These are phyloP conservation scores for Arge pagana DNA, from an alignment of 2,888 invertebrate species.

Conservation along the genomic window DNA sequence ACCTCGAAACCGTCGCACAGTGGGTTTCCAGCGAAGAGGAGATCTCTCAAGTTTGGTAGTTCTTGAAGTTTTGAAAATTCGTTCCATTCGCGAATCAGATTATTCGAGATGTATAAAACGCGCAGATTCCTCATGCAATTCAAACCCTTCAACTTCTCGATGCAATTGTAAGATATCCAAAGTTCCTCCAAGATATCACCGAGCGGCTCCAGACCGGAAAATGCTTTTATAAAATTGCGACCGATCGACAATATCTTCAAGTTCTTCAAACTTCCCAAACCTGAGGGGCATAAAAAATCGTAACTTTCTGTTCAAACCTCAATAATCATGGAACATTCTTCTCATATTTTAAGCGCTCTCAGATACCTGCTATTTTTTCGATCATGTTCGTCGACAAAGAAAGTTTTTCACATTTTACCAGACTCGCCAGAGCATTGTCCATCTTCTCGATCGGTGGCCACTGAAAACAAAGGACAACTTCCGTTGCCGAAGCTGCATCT, in stretches of 20 bases:
- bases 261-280: slow-evolving; percentile 80
- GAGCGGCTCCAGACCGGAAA: slow-evolving; percentile 85
- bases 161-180: slow-evolving; percentile 92
- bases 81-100: slow-evolving; percentile 84
- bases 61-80: slow-evolving; percentile 82
- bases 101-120: slow-evolving; percentile 83
- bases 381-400: slow-evolving; percentile 92
- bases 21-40: slow-evolving; percentile 76
- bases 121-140: slow-evolving; percentile 77
- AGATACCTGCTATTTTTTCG: slow-evolving; percentile 76
- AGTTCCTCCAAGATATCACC: slow-evolving; percentile 87
- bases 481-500: slow-evolving; percentile 71
- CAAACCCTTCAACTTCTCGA: slow-evolving; percentile 91
- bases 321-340: no score
- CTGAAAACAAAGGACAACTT: slow-evolving; percentile 82
- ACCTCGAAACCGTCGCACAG: slow-evolving; percentile 57
- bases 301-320: background rate
- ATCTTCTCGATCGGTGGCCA: slow-evolving; percentile 95
- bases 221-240: slow-evolving; percentile 87
- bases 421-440: slow-evolving; percentile 78
- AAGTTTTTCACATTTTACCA: slow-evolving; percentile 79
- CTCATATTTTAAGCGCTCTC: background rate
- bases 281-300: slow-evolving; percentile 55
- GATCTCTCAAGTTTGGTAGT: slow-evolving; percentile 71
- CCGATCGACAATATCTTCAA: slow-evolving; percentile 82